phyloP scores from a whole-genome alignment of 1,140 invertebrate species.

The Drosophila athabasca region DNA sequence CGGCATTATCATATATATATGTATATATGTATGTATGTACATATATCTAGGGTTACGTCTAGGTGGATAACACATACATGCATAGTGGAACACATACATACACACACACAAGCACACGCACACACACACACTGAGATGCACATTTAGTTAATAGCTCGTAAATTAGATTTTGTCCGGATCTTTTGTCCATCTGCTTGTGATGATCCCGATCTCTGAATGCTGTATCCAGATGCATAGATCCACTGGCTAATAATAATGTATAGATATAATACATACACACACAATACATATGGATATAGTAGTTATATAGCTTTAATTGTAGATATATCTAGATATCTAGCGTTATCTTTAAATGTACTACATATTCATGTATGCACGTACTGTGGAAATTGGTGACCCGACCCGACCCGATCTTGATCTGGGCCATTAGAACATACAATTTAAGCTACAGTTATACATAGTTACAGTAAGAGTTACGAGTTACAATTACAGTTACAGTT shows the following conservation, averaged over 20 bases:
- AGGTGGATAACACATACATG: conserved; percentile 11
- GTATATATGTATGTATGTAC: conserved; percentile 9
- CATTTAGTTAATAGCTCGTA: conserved; percentile 62
- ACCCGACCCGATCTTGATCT: conserved; percentile 13
- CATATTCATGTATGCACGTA: too few species aligned
- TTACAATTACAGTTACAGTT: conserved; percentile 36
- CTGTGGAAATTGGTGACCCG: too few species aligned
- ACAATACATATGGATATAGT: conserved; percentile 31
- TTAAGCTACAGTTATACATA: conserved; percentile 24
- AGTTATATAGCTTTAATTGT: conserved; percentile 21
- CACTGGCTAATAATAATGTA: neutral
- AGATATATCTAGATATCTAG: conserved; percentile 34
- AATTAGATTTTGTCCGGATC: conserved; percentile 28
- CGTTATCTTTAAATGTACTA: conserved; percentile 26
- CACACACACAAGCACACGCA: conserved; percentile 18
- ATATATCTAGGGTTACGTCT: conserved; percentile 24
- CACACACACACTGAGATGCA: conserved; percentile 55
- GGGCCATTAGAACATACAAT: conserved; percentile 36
- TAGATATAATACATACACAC: conserved; percentile 1
- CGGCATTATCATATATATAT: conserved; percentile 39
- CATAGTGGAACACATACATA: neutral
- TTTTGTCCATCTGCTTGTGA: conserved; percentile 10
- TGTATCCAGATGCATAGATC: neutral
- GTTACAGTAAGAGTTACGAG: conserved; percentile 8
- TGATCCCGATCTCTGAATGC: conserved; percentile 7